Base-by-base conservation (phyloP, 64 coral and sea anemone genomes). In the Dendrophyllia cribrosa region DNA sequence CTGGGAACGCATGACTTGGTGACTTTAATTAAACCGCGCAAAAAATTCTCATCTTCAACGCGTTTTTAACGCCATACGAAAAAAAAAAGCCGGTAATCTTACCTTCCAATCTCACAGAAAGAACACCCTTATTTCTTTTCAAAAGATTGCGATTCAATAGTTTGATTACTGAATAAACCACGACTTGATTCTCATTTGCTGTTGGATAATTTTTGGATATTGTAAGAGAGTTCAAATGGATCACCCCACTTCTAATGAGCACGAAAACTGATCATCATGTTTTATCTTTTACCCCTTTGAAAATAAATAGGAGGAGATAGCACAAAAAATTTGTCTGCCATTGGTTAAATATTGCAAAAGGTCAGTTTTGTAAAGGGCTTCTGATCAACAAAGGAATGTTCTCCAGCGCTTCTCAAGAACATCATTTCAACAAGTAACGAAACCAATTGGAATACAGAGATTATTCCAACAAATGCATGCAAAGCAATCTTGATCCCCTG, bases 91-190 rank as follows among this genome's bases (percentile, higher is more conserved):
- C 46, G 17, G 20, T 51, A 68, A 23, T 67, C 62, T 66, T 64
- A 5, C 16, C 13, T 66, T 82, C 7, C 16, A 84, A 49, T 84
- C 61, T 19, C n/a, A 6, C n/a, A 43, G 55, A 51, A 68, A 49
- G 3, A 49, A 19, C 5, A 49, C 45, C 48, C 46, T 51, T 84
- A 44, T 66, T 84, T 17, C 26, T 51, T 67, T 17, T 69, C 61
- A 47, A 84, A 84, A 84, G 60, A 84, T 47, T 12, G 20, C 26
- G 8, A 43, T 19, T 64, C 58, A 83, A 65, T 43, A 49, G 80
- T 14, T 62, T 61, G 58, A 82, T 82, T 64, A 64, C 59, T 45
- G 14, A 66, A 60, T 82, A 82, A 63, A 64, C 58, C 2, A 20
- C 26, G 34, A 82, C 12, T 65, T 20, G 24, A 82, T 65, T 63